phyloP scores from a whole-genome alignment of 1,140 invertebrate species.

The Drosophila ogumai region DNA sequence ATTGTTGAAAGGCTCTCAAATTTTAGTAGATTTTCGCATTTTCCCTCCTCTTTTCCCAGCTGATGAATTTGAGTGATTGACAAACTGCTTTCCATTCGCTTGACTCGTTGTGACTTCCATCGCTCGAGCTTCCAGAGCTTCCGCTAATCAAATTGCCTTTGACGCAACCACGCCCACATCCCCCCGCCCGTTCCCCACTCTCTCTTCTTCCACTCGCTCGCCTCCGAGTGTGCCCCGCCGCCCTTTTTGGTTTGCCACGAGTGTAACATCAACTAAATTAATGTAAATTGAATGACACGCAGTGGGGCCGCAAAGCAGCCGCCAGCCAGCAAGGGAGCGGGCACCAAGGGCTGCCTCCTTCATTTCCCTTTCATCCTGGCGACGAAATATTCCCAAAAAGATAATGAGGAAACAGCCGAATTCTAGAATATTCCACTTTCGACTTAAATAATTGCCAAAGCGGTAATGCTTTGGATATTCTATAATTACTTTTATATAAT shows the following conservation, averaged over 20 bases:
- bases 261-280: slow-evolving; percentile 75
- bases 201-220: neutral
- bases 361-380: slow-evolving; percentile 21
- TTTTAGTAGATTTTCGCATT: neutral
- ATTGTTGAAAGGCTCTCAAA: neutral
- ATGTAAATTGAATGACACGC: slow-evolving; percentile 80
- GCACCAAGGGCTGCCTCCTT: neutral
- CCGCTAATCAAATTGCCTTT: slow-evolving; percentile 72
- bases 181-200: neutral
- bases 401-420: neutral
- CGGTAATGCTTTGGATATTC: neutral
- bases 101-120: slow-evolving; percentile 33
- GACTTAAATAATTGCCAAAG: neutral
- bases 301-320: slow-evolving; percentile 62
- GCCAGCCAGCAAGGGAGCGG: slow-evolving; percentile 15
- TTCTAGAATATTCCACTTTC: neutral
- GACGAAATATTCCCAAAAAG: slow-evolving; percentile 6
- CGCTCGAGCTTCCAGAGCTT: neutral
- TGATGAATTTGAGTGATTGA: slow-evolving; percentile 58
- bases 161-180: slow-evolving; percentile 32
- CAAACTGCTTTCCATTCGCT: slow-evolving; percentile 44
- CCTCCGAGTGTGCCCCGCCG: neutral
- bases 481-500: neutral
- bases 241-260: slow-evolving; percentile 36
- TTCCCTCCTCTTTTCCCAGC: slow-evolving; percentile 13